Evolutionary conservation across 1,140 invertebrate genomes (phyloP), one percentile per base, ranked within the genome.

Genomic region (Dryas iulia): DNA sequence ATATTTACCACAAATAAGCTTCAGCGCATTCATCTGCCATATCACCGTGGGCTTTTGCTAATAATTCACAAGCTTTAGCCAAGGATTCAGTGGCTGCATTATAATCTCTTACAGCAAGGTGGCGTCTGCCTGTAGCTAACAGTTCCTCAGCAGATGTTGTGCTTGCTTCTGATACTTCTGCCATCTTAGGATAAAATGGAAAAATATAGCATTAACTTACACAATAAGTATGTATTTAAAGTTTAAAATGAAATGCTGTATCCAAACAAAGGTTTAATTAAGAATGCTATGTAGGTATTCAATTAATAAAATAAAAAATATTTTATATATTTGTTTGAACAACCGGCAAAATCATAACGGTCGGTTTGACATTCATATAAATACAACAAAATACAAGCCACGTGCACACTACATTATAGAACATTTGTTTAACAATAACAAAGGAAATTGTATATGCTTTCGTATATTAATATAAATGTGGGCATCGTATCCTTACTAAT

Each of bases 21-120:
- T 98, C 97, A 11, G 94, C 97, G 84, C 96, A 96, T 81, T 97
- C 96, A 1, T 47, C 39, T 18, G 39, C 39, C 39, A 47, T 47
- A 47, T 47, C 39, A 47, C 97, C 97, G 91, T 96, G 95, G 67
- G 95, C 92, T 8, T 94, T 87, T 1, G 94, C 94, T 14, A 97
- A 24, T 8, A 96, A 78, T 76, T 95, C 94, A 80, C 96, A 97
- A 0, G 96, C 96, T 79, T 95, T 94, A 21, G 96, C 94, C 3
- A 98, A 91, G 7, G 94, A 93, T n/a, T 94, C 92, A 0, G 96
- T 95, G n/a, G 97, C 97, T 23, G 93, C 93, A 33, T 88, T 92
- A 76, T 96, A 96, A 87, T 98, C 96, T 67, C 95, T 94, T n/a
- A 97, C 95, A 2, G 97, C 89, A 26, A 97, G 93, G 82, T 97